Evolutionary conservation across 2,797 vertebrate species (phyloP), one percentile per base, ranked within the genome.

Genomic region (Lemur catta): DNA sequence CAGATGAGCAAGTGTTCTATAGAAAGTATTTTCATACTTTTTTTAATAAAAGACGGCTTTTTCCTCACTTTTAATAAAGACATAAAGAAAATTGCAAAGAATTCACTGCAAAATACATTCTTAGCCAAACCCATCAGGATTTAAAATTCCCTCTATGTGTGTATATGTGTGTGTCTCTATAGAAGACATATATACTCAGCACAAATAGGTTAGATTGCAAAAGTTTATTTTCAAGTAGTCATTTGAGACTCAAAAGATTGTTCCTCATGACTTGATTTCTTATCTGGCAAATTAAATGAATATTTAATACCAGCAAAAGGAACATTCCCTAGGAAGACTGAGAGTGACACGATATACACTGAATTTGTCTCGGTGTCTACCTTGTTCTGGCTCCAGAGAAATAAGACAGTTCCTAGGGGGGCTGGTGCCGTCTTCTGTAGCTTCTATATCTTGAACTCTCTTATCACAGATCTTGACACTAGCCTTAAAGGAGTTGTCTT

Each of bases 1-100:
- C 91, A 93, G 93, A 97, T 84, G 61, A 92, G 80, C 95, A 88
- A 97, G n/a, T 85, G 67, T 91, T 96, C 95, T 91, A 78, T 43
- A 97, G 94, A 94, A 96, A 94, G 89, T 50, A 79, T 81, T 91
- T 85, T 91, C 72, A 95, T 52, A 57, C 55, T 13, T 61, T 87
- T 95, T 93, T 93, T 94, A 95, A 96, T 97, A 96, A 76, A 92
- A 97, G 24, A 14, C 22, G 22, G 24, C 59, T 59, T 94, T 93
- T 78, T 84, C 13, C 92, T 93, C 22, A 15, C 38, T 93, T 97
- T 96, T 84, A 92, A 90, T 97, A 71, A 84, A 96, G 67, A 94
- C n/a, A 97, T 87, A 92, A 96, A 96, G 91, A 67, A 96, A 93
- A 93, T 59, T 78, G 89, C 86, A 79, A 97, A 95, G 76, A 91